Evolutionary conservation across 2,113 vertebrate species (phyloP), one percentile per base, ranked within the genome.

Genomic region (Grammatotria lemairii): DNA sequence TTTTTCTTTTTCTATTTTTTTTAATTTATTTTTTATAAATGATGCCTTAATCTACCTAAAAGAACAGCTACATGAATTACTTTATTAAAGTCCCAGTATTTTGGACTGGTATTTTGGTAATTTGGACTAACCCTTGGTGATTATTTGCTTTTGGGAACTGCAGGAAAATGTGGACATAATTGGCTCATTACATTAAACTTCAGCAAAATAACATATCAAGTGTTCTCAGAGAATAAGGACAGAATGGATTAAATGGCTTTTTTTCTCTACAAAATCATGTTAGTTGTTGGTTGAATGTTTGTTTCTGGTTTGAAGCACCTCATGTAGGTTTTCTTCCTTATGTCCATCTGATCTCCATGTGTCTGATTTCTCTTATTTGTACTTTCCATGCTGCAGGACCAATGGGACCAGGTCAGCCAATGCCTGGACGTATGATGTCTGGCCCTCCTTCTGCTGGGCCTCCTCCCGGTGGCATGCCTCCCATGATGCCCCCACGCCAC

Each of bases 371-470:
- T 51, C 17, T 78, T 49, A 19, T 55, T 35, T 31, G 1, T 40
- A 1, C 14, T 33, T 45, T 51, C 5, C n/a, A 3, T 79, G 7
- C 82, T 23, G 7, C 95, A 99, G 98, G 98, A 94, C 97, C 97
- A 73, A 96, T 98, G 95, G 96, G 97, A 1, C 97, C 97, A 0
- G 95, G 97, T 1, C 98, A 98, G 88, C 96, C 97, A 6, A 90
- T 98, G 90, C 92, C 97, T 0, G 96, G 97, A 7, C 97, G 97
- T n/a, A 97, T 98, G 96, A 96, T 99, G 96, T 93, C 97, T 0
- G 90, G 93, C 0, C 95, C 95, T 0, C 94, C 96, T 13, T 85
- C 95, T 35, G 94, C 93, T 1, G 95, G 94, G 7, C 94, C 95
- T 12, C 95, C 95, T 6, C 96, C 51, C 19, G 93, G 96, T 38